Percentiles rank a stretch among this genome's conserved stretches.
Conservation (phyloP, 2,113 vertebrate genomes). For the Martes martes region DNA sequence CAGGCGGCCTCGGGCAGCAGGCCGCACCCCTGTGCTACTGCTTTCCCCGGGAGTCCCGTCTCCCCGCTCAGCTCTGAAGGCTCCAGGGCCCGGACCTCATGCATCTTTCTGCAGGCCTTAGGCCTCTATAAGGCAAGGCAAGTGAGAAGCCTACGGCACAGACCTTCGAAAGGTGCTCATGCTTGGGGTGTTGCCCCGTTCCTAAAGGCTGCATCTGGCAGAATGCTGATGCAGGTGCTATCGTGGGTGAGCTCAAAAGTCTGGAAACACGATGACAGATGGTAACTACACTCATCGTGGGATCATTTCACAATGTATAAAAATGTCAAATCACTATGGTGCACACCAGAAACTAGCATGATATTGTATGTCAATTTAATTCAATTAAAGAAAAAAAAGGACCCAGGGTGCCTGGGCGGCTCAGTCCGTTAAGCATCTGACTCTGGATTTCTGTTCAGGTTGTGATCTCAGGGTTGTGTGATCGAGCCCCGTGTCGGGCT, state of each 20-base stretch:
- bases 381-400: not conserved
- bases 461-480: not conserved
- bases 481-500: not conserved
- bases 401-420: not conserved
- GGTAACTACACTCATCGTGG: not conserved
- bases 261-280: not conserved
- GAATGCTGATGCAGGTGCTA: fast-evolving
- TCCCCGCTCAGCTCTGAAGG: not conserved
- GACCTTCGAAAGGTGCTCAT: not conserved
- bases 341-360: not conserved
- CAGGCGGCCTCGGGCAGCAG: not conserved
- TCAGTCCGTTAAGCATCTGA: not conserved
- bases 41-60: not conserved
- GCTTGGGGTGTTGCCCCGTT: not conserved
- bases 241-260: not conserved
- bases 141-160: not conserved
- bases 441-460: not conserved
- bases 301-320: not conserved
- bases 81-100: not conserved
- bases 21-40: not conserved
- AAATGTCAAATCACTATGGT: not conserved
- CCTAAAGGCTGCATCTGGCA: not conserved
- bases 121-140: not conserved
- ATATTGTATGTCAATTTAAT: not conserved
- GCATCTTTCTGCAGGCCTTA: not conserved